These are phyloP conservation scores for Aphidius ervi DNA, from an alignment of 1,140 invertebrate genomes.

Conservation along the genomic window DNA sequence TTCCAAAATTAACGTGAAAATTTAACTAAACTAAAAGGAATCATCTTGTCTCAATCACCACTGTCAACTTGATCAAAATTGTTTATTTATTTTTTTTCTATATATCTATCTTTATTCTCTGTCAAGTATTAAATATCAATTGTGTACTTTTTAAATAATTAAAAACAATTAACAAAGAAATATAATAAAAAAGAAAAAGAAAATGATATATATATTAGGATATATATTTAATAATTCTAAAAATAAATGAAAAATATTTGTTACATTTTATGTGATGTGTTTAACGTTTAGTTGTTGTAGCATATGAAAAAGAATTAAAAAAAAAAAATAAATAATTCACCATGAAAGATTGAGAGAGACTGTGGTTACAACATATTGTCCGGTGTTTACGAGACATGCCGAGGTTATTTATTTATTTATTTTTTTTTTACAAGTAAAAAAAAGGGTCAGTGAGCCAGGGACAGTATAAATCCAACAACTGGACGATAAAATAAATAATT, in stretches of 20 bases:
- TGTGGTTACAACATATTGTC: conserved; percentile 26
- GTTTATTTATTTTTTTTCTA: too few relatives aligned
- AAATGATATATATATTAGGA: too few relatives aligned
- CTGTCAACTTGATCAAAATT: too few relatives aligned
- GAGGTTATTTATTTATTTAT: conserved; percentile 23
- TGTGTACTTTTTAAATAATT: too few relatives aligned
- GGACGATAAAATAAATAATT: not conserved
- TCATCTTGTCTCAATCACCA: conserved; percentile 11
- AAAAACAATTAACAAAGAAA: too few relatives aligned
- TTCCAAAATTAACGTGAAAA: conserved; percentile 30
- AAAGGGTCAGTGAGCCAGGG: conserved; percentile 42
- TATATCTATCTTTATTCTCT: too few relatives aligned
- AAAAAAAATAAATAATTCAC: not conserved
- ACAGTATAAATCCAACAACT: conserved; percentile 24
- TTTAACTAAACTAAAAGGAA: conserved; percentile 23
- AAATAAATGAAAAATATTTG: too few relatives aligned
- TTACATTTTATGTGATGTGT: too few relatives aligned
- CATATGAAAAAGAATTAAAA: not conserved
- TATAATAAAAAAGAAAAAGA: too few relatives aligned
- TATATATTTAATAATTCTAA: too few relatives aligned
- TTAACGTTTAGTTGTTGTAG: not conserved
- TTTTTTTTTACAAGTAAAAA: conserved; percentile 11
- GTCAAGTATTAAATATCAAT: too few relatives aligned
- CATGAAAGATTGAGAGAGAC: not conserved
- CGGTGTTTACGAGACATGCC: conserved; percentile 23